Conservation (phyloP, 2,113 vertebrate genomes). For the Piprites chloris region DNA sequence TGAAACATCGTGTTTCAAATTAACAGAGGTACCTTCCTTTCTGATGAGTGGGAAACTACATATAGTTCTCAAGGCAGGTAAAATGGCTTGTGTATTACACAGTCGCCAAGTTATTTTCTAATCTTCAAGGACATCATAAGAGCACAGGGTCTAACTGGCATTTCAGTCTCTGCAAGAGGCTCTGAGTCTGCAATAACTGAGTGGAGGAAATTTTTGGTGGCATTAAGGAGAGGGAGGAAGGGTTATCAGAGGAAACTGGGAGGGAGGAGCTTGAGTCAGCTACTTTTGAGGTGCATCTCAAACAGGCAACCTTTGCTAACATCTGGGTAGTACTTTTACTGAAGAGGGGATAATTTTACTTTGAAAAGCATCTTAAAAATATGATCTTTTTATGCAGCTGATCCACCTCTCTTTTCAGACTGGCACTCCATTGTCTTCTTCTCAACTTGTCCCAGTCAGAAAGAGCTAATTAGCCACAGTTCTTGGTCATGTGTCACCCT, state of each 20-base stretch:
- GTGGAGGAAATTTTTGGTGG: rapidly evolving
- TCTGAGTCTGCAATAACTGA: neutral
- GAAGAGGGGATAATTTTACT: neutral
- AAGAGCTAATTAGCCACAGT: neutral
- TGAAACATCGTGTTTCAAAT: neutral
- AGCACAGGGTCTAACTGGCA: neutral
- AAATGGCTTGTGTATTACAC: neutral
- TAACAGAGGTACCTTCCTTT: neutral
- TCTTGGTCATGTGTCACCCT: neutral
- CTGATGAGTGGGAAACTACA: neutral
- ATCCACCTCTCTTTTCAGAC: neutral
- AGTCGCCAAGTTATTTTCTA: neutral
- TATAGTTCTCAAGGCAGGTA: neutral
- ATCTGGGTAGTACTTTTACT: neutral
- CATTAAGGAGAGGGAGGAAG: neutral
- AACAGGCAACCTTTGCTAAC: neutral
- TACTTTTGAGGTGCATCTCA: neutral
- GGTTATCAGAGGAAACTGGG: neutral
- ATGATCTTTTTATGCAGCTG: neutral
- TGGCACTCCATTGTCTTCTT: neutral
- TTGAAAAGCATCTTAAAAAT: neutral
- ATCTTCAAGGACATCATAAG: neutral
- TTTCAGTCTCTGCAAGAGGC: neutral
- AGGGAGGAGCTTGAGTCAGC: neutral
- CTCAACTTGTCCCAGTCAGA: neutral